These are phyloP conservation scores for Anguilla obscura DNA, from an alignment of 2,797 vertebrate species.

Conservation along the genomic window DNA sequence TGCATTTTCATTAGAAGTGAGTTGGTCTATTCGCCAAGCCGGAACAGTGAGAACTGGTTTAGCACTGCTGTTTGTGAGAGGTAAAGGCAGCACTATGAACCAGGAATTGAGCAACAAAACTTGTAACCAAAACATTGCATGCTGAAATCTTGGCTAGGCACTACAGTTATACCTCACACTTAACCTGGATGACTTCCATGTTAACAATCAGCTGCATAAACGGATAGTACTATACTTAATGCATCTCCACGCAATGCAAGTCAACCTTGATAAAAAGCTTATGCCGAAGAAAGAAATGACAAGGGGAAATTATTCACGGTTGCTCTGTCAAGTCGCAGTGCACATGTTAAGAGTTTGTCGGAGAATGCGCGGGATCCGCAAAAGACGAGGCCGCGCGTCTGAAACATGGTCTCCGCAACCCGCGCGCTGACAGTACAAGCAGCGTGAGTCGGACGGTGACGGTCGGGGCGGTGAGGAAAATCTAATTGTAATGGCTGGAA, in stretches of 20 bases:
- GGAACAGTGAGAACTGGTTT: background rate
- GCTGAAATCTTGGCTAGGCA: background rate
- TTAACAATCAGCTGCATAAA: background rate
- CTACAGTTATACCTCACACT: background rate
- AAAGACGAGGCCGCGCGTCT: background rate
- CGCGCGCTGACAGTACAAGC: constrained; percentile 46
- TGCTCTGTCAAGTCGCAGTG: background rate
- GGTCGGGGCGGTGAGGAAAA: constrained; percentile 62
- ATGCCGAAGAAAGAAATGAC: background rate
- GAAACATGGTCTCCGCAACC: background rate
- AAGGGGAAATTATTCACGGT: background rate
- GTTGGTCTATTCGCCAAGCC: background rate
- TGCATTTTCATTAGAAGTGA: constrained; percentile 19
- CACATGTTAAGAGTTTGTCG: background rate
- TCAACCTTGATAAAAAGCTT: background rate
- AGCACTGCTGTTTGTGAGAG: background rate
- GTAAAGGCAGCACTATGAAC: background rate
- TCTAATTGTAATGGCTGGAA: constrained; percentile 70
- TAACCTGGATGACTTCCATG: background rate
- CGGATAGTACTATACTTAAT: background rate
- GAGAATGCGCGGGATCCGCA: background rate
- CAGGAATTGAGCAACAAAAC: background rate
- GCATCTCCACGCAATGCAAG: background rate
- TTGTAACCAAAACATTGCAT: background rate
- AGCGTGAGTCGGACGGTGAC: constrained; percentile 52